Conservation (phyloP, 2,113 vertebrate species). For the Aegypius monachus region DNA sequence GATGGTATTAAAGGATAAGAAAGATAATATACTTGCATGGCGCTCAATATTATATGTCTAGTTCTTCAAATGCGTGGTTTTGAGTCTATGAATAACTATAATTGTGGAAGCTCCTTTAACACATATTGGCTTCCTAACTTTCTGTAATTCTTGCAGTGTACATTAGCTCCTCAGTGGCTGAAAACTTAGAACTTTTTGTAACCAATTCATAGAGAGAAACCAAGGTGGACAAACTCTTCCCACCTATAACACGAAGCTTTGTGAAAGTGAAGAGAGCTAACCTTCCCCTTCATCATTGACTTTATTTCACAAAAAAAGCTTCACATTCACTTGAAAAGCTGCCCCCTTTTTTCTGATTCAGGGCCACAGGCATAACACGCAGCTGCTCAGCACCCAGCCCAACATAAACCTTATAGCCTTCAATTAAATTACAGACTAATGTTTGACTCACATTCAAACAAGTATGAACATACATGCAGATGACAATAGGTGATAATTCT, state of each 20-base stretch:
- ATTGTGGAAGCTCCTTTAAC: background rate
- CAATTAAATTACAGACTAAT: slow-evolving; percentile 23
- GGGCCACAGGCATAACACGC: background rate
- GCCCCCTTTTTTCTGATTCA: background rate
- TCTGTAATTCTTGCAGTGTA: background rate
- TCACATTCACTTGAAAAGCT: background rate
- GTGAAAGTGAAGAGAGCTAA: background rate
- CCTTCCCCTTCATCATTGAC: background rate
- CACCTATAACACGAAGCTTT: background rate
- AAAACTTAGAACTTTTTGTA: background rate
- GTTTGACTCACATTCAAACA: slow-evolving; percentile 41
- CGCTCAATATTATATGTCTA: background rate
- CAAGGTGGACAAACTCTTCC: background rate
- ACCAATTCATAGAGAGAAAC: background rate
- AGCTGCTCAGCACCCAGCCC: background rate
- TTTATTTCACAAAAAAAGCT: background rate
- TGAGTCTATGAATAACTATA: background rate
- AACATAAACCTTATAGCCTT: background rate
- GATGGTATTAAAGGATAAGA: background rate
- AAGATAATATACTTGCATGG: background rate
- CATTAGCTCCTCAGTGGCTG: background rate
- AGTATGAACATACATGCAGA: slow-evolving; percentile 43
- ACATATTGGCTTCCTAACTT: background rate
- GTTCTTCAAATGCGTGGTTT: background rate
- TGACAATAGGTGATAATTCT: slow-evolving; percentile 53